Evolutionary conservation across 2,888 invertebrate species (phyloP), one percentile per base, ranked within the genome.

Genomic region (Melieria omissa): DNA sequence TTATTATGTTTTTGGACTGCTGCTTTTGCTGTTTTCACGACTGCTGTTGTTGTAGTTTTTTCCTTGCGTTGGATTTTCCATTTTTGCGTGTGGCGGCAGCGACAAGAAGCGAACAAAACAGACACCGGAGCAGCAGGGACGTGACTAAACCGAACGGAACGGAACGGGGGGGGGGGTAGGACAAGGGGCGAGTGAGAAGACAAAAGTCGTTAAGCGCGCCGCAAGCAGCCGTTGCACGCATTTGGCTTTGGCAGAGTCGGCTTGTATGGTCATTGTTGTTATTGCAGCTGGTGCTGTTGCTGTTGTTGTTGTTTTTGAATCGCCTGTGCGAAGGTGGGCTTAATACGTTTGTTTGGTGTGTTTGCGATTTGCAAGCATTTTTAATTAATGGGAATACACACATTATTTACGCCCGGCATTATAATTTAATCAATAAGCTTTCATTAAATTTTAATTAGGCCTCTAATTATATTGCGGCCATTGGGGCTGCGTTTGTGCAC

Each of bases 351-450:
- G 29, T 29, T 29, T 29, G 29, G 29, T 29, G 29, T 29, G 29
- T 3, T 29, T 29, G 29, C 29, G 29, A 29, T 29, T 29, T 29
- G 29, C 29, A 29, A 29, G 52, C 52, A 14, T 6, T 52, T 52
- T 52, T 52, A 52, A 52, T 52, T 52, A 52, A 52, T 57, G 63
- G 66, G 14, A 49, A 29, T 29, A 45, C n/a, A 49, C 69, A 54
- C 69, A 54, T 74, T 71, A 74, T 75, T 73, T 74, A 74, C 74
- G 74, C 72, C 67, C 58, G 66, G 73, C 74, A 75, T 75, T 75
- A 74, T 75, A 74, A 75, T 74, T 74, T 74, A 75, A 75, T 75
- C 74, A 74, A 73, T 75, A 74, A 71, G 73, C 71, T 74, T 74
- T 75, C 72, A 75, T 75, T 75, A 73, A 73, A 75, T 72, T 71